Base-by-base conservation (phyloP, 2,888 invertebrate species). In the Ligdia adustata region DNA sequence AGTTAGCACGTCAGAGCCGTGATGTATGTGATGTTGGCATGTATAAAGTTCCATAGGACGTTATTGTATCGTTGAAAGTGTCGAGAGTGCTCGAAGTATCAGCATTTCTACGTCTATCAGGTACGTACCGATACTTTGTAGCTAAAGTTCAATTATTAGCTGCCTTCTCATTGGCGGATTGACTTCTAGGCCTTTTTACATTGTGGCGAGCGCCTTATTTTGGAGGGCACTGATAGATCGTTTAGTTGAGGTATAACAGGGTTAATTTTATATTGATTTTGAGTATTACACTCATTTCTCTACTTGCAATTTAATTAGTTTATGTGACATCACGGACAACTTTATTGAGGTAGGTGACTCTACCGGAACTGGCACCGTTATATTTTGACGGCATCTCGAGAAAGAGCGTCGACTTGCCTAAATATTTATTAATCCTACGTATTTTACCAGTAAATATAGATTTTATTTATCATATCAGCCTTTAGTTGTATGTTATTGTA, bases 381-480 rank as follows among this genome's bases (percentile, higher is more conserved):
- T 22, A 41, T 24, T 35, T 35, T 28, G 22, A 45, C 61, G 62
- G 57, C 57, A 68, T 69, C 64, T 62, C 57, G 62, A n/a, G n/a
- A 54, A 57, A 62, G 75, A 74, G 81, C 79, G 78, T 82, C 79
- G 22, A 75, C 69, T 75, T 69, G 69, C 66, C 71, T 72, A 72
- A 72, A 75, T 72, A 79, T 75, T 76, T 67, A 62, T 75, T 74
- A 67, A 70, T 66, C 59, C 66, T 72, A 69, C 62, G 62, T 73
- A 78, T 75, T 76, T 82, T 78, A 82, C 82, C 79, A 81, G 60
- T 81, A 76, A 75, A 75, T 72, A 79, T 80, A 81, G 78, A 82
- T 80, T 82, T 86, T 86, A 87, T 88, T 87, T 87, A 85, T 85
- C 76, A 75, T 82, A 83, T 81, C 78, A 75, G 69, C 72, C 77